Percentiles rank a stretch among this genome's conserved stretches.
These are phyloP conservation scores for Coleophora deauratella DNA, from an alignment of 2,888 invertebrate genomes.

Conservation along the genomic window DNA sequence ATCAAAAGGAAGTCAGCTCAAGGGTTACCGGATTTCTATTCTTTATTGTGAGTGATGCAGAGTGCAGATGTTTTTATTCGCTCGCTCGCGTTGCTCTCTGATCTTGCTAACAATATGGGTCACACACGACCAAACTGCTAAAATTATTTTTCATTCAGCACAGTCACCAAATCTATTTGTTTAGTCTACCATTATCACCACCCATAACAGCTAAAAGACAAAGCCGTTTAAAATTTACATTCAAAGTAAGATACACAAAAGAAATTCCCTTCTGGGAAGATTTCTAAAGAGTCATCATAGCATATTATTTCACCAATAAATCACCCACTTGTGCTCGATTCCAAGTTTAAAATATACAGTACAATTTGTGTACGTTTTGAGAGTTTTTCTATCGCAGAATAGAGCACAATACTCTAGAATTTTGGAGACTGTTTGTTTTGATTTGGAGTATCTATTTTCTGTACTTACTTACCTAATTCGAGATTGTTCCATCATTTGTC, in stretches of 20 bases:
- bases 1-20: constrained; percentile 60
- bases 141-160: too few species aligned
- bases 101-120: constrained; percentile 53
- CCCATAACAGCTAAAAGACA: too few species aligned
- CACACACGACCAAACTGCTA: constrained; percentile 26
- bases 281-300: constrained; percentile 24
- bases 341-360: too few species aligned
- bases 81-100: constrained; percentile 51
- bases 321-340: constrained; percentile 8
- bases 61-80: constrained; percentile 53
- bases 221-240: not conserved
- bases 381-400: too few species aligned
- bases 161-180: too few species aligned
- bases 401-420: too few species aligned
- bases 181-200: too few species aligned
- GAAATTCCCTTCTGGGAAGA: constrained; percentile 17
- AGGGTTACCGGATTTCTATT: constrained; percentile 58
- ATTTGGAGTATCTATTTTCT: too few species aligned
- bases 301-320: constrained; percentile 30
- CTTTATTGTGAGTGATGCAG: constrained; percentile 44
- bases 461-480: not conserved
- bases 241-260: too few species aligned
- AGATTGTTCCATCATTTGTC: constrained; percentile 12
- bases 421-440: too few species aligned
- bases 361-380: too few species aligned